Conservation (phyloP, 2,888 invertebrate species). For the Monoplex corrugatus region DNA sequence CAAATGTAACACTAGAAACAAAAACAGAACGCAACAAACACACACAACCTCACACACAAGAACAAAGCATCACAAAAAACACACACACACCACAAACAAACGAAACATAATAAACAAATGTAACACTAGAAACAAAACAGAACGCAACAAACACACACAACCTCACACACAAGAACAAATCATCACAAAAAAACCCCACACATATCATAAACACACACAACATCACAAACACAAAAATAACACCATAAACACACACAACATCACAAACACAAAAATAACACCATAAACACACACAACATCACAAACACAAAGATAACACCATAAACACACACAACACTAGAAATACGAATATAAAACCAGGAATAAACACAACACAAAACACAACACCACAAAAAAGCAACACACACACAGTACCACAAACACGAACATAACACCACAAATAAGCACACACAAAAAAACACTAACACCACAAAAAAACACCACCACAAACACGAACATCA, state of each 20-base stretch:
- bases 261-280: neutral
- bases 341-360: neutral
- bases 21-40: no score
- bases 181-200: neutral
- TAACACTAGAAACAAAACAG: neutral
- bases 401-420: neutral
- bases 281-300: neutral
- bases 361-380: neutral
- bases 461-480: neutral
- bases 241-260: neutral
- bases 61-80: neutral
- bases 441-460: neutral
- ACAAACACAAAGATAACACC: neutral
- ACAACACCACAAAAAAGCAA: neutral
- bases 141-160: neutral
- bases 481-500: neutral
- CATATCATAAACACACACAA: no score
- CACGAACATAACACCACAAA: neutral
- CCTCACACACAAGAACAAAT: neutral
- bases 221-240: neutral
- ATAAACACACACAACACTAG: neutral
- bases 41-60: neutral
- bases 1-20: no score
- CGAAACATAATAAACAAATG: no score
- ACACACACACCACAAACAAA: neutral